A percentile compares a stretch with the other conserved stretches of the same genome.
phyloP scores from a whole-genome alignment of 2,797 vertebrate genomes.

The Labeo calbasu region DNA sequence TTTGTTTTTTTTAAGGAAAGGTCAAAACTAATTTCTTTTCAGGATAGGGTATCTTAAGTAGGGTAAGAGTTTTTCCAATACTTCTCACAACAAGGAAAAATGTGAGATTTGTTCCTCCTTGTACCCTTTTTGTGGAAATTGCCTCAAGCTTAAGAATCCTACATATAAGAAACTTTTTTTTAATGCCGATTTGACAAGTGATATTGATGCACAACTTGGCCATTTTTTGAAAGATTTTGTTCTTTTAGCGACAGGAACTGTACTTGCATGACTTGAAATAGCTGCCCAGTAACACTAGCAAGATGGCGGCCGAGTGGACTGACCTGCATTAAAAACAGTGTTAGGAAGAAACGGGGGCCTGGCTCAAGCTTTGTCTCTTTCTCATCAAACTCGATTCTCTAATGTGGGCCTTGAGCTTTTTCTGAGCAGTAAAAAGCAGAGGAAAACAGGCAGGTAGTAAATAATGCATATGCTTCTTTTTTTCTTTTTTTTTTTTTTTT shows the following conservation, averaged over 20 bases:
- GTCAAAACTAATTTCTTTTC: neutral
- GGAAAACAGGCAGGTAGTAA: slow-evolving; percentile 70
- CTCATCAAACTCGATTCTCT: slow-evolving; percentile 67
- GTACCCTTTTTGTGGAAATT: neutral
- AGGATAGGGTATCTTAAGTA: neutral
- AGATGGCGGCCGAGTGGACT: neutral
- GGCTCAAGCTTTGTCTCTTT: slow-evolving; percentile 10
- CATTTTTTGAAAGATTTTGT: neutral
- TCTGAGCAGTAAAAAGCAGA: slow-evolving; percentile 63
- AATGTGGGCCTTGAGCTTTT: slow-evolving; percentile 65
- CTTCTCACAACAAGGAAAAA: neutral
- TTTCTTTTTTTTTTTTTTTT: slow-evolving; percentile 53
- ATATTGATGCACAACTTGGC: neutral
- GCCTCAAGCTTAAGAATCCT: neutral
- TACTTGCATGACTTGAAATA: neutral
- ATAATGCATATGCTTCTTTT: slow-evolving; percentile 78
- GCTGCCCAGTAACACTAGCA: neutral
- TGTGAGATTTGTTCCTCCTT: neutral
- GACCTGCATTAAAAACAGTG: neutral
- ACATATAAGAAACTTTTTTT: neutral
- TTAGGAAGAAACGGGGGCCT: slow-evolving; percentile 2
- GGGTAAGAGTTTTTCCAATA: neutral
- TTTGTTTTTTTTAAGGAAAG: neutral
- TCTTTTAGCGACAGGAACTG: neutral
- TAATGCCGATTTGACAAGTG: neutral